A percentile compares a stretch with the other conserved stretches of the same genome.
Conservation (phyloP, 1,140 invertebrate genomes). For the Papilio dardanus region DNA sequence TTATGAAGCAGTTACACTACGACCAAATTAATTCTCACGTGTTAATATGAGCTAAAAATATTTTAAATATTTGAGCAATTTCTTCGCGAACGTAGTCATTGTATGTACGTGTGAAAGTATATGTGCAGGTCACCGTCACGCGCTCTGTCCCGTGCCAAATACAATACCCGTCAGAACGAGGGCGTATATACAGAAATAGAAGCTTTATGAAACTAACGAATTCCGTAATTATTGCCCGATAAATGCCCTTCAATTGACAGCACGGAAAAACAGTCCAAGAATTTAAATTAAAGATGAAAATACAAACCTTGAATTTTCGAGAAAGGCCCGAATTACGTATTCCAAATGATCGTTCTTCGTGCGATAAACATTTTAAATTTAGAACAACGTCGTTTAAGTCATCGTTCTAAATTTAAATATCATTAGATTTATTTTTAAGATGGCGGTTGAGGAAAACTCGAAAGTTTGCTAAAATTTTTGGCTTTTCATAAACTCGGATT, state of each 20-base stretch:
- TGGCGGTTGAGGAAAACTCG: not conserved
- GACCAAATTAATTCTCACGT: not conserved
- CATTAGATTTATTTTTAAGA: not conserved
- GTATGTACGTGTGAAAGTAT: slow-evolving; percentile 41
- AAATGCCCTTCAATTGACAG: slow-evolving; percentile 6
- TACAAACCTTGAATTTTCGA: not conserved
- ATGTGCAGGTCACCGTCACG: slow-evolving; percentile 50
- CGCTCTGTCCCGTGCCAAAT: slow-evolving; percentile 54
- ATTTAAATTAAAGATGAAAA: not conserved
- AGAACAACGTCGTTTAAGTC: not conserved
- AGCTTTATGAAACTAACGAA: slow-evolving; percentile 33
- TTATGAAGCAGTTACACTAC: too few relatives aligned
- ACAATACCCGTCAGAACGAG: slow-evolving; percentile 49
- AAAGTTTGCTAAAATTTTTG: too few relatives aligned
- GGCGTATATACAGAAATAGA: slow-evolving; percentile 48
- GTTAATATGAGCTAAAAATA: not conserved
- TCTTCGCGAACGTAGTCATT: slow-evolving; percentile 24
- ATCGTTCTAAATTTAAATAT: not conserved
- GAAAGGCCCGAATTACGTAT: not conserved
- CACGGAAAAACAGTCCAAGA: not conserved
- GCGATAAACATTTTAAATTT: not conserved
- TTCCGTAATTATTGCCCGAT: slow-evolving; percentile 17
- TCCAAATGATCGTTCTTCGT: not conserved
- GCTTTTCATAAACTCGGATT: too few relatives aligned
- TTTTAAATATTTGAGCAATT: not conserved